These are phyloP conservation scores for Oenanthe melanoleuca DNA, from an alignment of 2,113 vertebrate species.

Conservation along the genomic window DNA sequence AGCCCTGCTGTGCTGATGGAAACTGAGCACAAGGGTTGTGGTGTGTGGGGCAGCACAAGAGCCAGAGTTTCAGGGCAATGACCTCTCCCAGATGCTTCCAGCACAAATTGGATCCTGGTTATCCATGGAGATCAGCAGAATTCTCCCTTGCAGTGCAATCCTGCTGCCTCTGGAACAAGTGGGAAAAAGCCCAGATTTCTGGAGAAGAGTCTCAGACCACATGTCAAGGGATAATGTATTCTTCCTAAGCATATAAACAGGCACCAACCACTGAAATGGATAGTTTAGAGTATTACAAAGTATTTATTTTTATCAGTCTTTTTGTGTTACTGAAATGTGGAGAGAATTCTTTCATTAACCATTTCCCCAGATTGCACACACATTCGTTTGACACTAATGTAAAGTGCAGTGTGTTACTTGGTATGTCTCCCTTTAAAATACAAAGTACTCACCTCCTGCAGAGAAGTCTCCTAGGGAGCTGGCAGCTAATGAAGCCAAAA, in stretches of 20 bases:
- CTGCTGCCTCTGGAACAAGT: background rate
- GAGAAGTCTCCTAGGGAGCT: background rate
- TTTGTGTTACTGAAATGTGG: background rate
- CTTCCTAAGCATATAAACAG: background rate
- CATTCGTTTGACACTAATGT: background rate
- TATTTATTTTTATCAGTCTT: background rate
- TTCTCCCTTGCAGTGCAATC: background rate
- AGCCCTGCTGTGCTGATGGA: background rate
- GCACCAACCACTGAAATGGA: background rate
- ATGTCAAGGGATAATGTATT: background rate
- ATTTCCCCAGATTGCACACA: background rate
- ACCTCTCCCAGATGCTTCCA: background rate
- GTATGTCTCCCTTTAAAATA: background rate
- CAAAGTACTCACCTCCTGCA: background rate
- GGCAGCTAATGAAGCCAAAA: constrained; percentile 41
- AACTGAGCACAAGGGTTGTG: background rate
- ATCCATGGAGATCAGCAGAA: accelerated
- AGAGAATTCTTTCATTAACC: background rate
- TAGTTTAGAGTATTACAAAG: background rate
- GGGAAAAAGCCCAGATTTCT: background rate
- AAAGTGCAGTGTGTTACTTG: background rate
- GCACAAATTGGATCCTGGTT: background rate
- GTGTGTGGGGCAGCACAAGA: background rate
- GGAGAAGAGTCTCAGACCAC: background rate
- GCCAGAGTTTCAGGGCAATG: background rate